Base-by-base conservation (phyloP, 2,797 vertebrate genomes). In the Chaenodraco wilsoni region DNA sequence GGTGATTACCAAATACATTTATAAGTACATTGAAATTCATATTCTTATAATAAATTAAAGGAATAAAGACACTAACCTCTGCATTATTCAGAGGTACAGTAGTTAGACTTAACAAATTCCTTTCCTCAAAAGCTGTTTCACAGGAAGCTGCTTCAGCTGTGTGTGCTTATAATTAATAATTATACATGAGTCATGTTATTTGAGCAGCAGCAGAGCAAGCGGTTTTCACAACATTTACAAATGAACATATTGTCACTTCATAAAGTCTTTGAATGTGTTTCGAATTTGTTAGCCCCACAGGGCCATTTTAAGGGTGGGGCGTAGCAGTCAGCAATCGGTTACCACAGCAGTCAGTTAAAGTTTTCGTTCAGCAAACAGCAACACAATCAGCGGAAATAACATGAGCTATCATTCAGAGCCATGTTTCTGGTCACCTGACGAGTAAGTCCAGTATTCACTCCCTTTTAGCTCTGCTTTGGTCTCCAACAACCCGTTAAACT, bases 111-210 rank as follows among this genome's bases (percentile, higher is more conserved):
- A 72, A 57, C 66, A 72, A 75, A 51, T 27, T 46, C 66, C 37
- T 72, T 84, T 76, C 77, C 70, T 84, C 67, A 62, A 62, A 83
- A 76, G 72, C 75, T 61, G 46, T 62, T 86, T 84, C 78, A 75
- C 65, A 66, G 72, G 68, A 83, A 83, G 69, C 77, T 65, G 44
- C 84, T 78, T 65, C 0, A 10, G 50, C 78, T 81, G 68, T 59
- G 58, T 80, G 74, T 75, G 67, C 84, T 88, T 83, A 89, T n/a
- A n/a, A n/a, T n/a, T n/a, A n/a, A n/a, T n/a, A n/a, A n/a, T n/a
- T n/a, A n/a, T n/a, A n/a, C n/a, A n/a, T n/a, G 15, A 23, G 4
- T 8, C 3, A 10, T 52, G 10, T 66, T 49, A 2, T 51, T 33
- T 44, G 8, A 10, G 21, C 15, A 19, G 44, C 9, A 40, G 49